Evolutionary conservation across 2,888 invertebrate species (phyloP), one percentile per base, ranked within the genome.

Genomic region (Drosophila seclusa): DNA sequence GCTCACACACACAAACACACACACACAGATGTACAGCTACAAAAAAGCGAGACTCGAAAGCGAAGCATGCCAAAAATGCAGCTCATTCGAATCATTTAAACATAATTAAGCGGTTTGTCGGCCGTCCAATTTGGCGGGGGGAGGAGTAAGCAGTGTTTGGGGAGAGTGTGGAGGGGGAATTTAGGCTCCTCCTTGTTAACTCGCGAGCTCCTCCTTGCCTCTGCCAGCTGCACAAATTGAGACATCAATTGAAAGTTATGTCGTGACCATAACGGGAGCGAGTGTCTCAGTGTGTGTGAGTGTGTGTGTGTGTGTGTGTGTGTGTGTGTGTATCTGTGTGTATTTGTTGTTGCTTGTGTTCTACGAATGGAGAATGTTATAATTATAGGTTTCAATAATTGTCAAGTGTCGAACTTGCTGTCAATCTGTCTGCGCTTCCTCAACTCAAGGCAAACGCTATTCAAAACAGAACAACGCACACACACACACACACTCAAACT

Each of bases 161-260:
- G 27, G 27, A 21, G 29, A 36, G 32, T 34, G n/a, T 45, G 61
- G 36, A 38, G 48, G 54, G 42, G 58, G 34, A 29, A 57, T 29
- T 49, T 29, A 36, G 18, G 16, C 50, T 40, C 13, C 45, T 52
- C 27, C 42, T 55, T 45, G 13, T 34, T 58, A 34, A 50, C 60
- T 45, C 50, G 34, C 10, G 31, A 52, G 42, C 13, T 40, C 48
- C 52, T 45, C 16, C 45, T 48, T 45, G 45, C 45, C 62, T 57
- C 40, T n/a, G 27, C 38, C 32, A 52, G 34, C n/a, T 38, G 49
- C 66, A 73, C 74, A 73, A 83, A 86, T 87, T 87, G 83, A 87
- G 86, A 86, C 83, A 87, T 87, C 83, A 87, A 87, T 84, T 87
- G 83, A 82, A 76, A 86, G 80, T 83, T 82, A 81, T 84, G 73